Evolutionary conservation across 2,113 vertebrate species (phyloP).

Genomic region (Choloepus hoffmanni): DNA sequence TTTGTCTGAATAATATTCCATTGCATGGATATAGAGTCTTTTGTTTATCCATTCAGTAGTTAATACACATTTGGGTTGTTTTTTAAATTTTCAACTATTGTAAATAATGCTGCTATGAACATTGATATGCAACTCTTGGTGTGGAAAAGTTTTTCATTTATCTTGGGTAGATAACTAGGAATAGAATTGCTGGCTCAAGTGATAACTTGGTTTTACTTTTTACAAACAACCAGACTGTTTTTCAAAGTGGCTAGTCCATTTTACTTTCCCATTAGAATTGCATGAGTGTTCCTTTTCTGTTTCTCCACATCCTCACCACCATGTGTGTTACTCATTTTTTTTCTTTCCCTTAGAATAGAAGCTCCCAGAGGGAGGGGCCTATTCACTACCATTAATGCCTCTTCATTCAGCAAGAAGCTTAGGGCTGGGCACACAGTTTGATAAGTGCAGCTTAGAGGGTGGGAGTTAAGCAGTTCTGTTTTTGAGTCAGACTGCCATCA

Average conservation of each 20-base stretch:
- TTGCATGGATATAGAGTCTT: not conserved
- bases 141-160: not conserved
- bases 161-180: not conserved
- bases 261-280: not conserved
- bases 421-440: not conserved
- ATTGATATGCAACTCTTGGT: not conserved
- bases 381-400: not conserved
- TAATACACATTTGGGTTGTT: not conserved
- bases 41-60: not conserved
- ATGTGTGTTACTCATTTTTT: not conserved
- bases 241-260: not conserved
- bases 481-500: no score
- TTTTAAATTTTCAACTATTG: not conserved
- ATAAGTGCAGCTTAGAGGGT: accelerated
- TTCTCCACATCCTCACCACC: accelerated
- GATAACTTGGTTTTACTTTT: not conserved
- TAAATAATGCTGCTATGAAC: not conserved
- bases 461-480: not conserved
- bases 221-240: not conserved
- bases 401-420: not conserved
- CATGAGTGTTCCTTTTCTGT: not conserved
- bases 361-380: not conserved
- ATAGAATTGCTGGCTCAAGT: not conserved
- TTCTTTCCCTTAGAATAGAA: not conserved
- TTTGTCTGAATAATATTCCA: not conserved